Evolutionary conservation across 2,797 vertebrate species (phyloP).

Genomic region (Ctenopoma multispine): DNA sequence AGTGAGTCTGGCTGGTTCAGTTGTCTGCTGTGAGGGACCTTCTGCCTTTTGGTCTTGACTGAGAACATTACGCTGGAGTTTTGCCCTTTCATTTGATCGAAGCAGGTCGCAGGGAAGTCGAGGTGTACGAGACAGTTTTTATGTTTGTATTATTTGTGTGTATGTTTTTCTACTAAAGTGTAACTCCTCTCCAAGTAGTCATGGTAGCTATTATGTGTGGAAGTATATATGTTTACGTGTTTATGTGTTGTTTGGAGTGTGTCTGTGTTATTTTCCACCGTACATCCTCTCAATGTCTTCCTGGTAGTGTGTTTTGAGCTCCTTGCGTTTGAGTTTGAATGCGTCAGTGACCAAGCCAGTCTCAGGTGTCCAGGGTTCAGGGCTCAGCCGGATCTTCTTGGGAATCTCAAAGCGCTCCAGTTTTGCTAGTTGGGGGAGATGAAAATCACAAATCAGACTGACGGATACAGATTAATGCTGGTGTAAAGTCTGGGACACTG

Average conservation of each 20-base stretch:
- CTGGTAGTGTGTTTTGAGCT: slow-evolving; percentile 94
- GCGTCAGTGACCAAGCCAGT: slow-evolving; percentile 97
- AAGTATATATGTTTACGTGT: slow-evolving; percentile 72
- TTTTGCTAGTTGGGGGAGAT: slow-evolving; percentile 81
- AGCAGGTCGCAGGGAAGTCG: slow-evolving; percentile 61
- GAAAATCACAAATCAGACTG: slow-evolving; percentile 41
- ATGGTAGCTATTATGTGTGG: slow-evolving; percentile 69
- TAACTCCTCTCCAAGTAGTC: slow-evolving; percentile 41
- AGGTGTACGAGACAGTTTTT: slow-evolving; percentile 26
- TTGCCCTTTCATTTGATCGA: slow-evolving; percentile 50
- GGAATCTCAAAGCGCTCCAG: slow-evolving; percentile 98
- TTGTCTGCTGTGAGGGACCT: slow-evolving; percentile 19
- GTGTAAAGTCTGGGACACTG: slow-evolving; percentile 13
- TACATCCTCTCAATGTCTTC: slow-evolving; percentile 98
- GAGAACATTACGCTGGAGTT: slow-evolving; percentile 29
- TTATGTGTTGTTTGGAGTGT: slow-evolving; percentile 41
- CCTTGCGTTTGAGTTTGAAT: slow-evolving; percentile 98
- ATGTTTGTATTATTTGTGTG: slow-evolving; percentile 29
- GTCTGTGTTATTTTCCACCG: slow-evolving; percentile 87
- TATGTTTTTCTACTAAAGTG: slow-evolving; percentile 34
- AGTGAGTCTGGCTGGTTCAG: slow-evolving; percentile 29
- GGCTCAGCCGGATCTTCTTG: slow-evolving; percentile 93
- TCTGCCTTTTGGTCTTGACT: slow-evolving; percentile 45
- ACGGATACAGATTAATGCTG: slow-evolving; percentile 1
- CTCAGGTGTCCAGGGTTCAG: slow-evolving; percentile 97